Evolutionary conservation across 2,113 vertebrate species (phyloP), one percentile per base, ranked within the genome.

Genomic region (Centropristis striata): DNA sequence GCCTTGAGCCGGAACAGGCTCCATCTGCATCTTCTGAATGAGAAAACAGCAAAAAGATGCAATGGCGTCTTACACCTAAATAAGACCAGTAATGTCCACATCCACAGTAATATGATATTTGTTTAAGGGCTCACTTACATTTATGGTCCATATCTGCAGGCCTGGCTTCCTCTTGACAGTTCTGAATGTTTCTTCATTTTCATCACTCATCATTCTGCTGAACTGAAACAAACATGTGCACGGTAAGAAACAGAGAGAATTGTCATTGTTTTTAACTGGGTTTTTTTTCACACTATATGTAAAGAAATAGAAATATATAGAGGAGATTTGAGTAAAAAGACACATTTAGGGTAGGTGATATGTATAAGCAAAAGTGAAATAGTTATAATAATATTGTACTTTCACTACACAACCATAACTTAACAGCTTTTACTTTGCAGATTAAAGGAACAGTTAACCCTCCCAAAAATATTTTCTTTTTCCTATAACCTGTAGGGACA

Each of bases 101-200:
- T 37, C 8, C 1, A 46, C 42, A 66, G 10, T 28, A 60, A 0
- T 8, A 27, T 39, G 36, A 18, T 14, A 23, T 71, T 71, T 18
- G 47, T 36, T 63, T 42, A 21, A 20, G 9, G 5, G n/a, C 16
- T 61, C 76, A 90, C 94, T 96, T 93, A 99, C 98, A 91, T 97
- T 96, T 83, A 98, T 95, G 90, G 95, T 93, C 98, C 98, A 99
- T 90, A 98, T 95, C 85, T 98, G 97, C 80, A 99, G 93, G 16
- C 95, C 96, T 16, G 95, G 94, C 36, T 95, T 96, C 23, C 81
- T 90, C 42, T 88, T 83, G 4, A 96, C 92, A 67, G 78, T 82
- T 42, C 88, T 90, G 86, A 91, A 96, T 57, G 32, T 72, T 54
- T 79, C 82, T 21, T 37, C 81, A 37, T 28, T 84, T 36, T 71